phyloP scores from a whole-genome alignment of 2,797 vertebrate genomes.

The Lacerta viridis region DNA sequence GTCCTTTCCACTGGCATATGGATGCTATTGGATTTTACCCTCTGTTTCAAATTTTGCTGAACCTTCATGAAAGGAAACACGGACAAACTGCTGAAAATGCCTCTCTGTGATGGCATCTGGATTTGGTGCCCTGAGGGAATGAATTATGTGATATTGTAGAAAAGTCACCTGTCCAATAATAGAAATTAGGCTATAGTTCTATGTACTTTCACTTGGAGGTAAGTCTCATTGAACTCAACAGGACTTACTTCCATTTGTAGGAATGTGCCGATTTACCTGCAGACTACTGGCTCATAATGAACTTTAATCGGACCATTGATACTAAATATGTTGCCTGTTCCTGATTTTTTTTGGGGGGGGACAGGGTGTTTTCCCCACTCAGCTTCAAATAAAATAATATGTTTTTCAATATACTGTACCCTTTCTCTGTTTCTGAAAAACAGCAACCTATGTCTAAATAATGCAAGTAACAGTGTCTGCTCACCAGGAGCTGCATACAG shows the following conservation, averaged over 20 bases:
- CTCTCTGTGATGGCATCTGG: background rate
- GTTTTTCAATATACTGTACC: background rate
- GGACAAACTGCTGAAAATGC: background rate
- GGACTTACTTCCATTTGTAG: background rate
- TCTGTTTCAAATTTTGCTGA: background rate
- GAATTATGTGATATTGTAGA: background rate
- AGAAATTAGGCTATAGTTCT: background rate
- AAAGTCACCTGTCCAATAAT: background rate
- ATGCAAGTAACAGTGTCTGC: conserved; percentile 2
- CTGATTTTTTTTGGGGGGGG: background rate
- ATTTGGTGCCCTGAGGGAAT: background rate
- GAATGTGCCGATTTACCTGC: no score
- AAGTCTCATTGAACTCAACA: background rate
- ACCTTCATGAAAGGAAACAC: background rate
- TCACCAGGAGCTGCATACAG: conserved; percentile 19
- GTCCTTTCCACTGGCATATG: no score
- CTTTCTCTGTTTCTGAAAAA: background rate
- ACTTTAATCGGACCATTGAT: background rate
- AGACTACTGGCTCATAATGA: background rate
- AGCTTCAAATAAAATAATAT: background rate
- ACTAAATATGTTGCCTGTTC: background rate
- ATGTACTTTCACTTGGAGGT: background rate
- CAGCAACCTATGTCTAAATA: conserved; percentile 21
- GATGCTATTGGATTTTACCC: no score
- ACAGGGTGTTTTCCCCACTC: background rate